phyloP scores from a whole-genome alignment of 2,888 invertebrate genomes.

The Tricholauxania praeusta region DNA sequence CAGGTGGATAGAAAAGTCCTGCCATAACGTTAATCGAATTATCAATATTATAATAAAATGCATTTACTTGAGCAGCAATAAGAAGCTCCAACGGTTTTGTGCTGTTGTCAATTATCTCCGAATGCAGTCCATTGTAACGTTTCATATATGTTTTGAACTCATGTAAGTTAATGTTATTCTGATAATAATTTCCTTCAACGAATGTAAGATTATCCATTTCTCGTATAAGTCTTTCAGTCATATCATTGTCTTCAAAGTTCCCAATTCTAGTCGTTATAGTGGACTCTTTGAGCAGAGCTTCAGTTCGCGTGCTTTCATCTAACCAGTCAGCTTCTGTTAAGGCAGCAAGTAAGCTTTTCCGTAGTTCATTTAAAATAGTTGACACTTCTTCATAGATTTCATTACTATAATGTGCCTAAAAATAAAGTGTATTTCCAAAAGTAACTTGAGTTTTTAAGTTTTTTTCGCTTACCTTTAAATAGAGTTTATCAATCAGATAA shows the following conservation, averaged over 20 bases:
- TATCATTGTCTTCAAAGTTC: constrained; percentile 47
- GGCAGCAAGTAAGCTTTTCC: constrained; percentile 50
- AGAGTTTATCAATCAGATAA: constrained; percentile 55
- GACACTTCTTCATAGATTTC: constrained; percentile 52
- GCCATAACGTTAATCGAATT: constrained; percentile 64
- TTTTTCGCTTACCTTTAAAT: constrained; percentile 52
- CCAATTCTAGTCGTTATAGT: constrained; percentile 54
- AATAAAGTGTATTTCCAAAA: constrained; percentile 28
- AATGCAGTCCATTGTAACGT: constrained; percentile 54
- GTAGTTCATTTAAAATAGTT: constrained; percentile 55
- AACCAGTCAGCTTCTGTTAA: constrained; percentile 59
- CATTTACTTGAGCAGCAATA: constrained; percentile 58
- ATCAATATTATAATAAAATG: constrained; percentile 62
- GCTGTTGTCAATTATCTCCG: constrained; percentile 45
- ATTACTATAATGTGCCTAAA: constrained; percentile 55
- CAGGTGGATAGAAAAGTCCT: constrained; percentile 59
- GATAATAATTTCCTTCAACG: constrained; percentile 50
- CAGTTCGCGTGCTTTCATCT: constrained; percentile 56
- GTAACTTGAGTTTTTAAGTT: neutral
- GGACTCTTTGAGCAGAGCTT: constrained; percentile 59
- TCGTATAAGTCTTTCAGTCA: constrained; percentile 52
- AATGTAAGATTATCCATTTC: constrained; percentile 52
- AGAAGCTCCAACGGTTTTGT: constrained; percentile 57
- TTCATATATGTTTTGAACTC: constrained; percentile 48
- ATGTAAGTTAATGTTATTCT: constrained; percentile 53